Evolutionary conservation across 2,888 invertebrate genomes (phyloP), one percentile per base, ranked within the genome.

Genomic region (Alentia gelatinosa): DNA sequence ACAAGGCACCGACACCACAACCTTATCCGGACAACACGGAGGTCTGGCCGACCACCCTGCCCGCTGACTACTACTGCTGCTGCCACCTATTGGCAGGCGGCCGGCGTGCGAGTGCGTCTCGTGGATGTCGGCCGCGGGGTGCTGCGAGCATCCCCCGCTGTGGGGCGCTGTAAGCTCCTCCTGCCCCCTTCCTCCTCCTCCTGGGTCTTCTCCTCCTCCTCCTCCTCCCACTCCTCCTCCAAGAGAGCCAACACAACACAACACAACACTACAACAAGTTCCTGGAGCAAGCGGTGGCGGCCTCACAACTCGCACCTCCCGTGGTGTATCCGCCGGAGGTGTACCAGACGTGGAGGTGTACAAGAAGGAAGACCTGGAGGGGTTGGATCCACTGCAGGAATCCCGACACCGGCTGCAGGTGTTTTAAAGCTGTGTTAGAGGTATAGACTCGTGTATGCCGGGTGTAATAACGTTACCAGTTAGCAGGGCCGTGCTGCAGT

Each of bases 41-140:
- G n/a, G n/a, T n/a, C n/a, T n/a, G n/a, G n/a, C n/a, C n/a, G n/a
- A n/a, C n/a, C n/a, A n/a, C n/a, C n/a, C n/a, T n/a, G n/a, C n/a
- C n/a, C n/a, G n/a, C n/a, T n/a, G n/a, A n/a, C n/a, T n/a, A n/a
- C n/a, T n/a, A n/a, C n/a, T n/a, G n/a, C n/a, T n/a, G n/a, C n/a
- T n/a, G n/a, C n/a, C n/a, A 56, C 56, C 56, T 56, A 56, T 26
- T 74, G 74, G 74, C 74, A 74, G 74, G 26, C 74, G 74, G 19
- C 33, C 74, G n/a, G 74, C 47, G 47, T n/a, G n/a, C n/a, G n/a
- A n/a, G n/a, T n/a, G n/a, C n/a, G n/a, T n/a, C n/a, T n/a, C n/a
- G n/a, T n/a, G 47, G 9, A 19, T 47, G 47, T 47, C 47, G 19
- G 47, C 9, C 47, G 9, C 47, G 47, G 47, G 9, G 47, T 9